These are phyloP conservation scores for Emydura subglobosa DNA, from an alignment of 2,113 vertebrate genomes.

Conservation along the genomic window DNA sequence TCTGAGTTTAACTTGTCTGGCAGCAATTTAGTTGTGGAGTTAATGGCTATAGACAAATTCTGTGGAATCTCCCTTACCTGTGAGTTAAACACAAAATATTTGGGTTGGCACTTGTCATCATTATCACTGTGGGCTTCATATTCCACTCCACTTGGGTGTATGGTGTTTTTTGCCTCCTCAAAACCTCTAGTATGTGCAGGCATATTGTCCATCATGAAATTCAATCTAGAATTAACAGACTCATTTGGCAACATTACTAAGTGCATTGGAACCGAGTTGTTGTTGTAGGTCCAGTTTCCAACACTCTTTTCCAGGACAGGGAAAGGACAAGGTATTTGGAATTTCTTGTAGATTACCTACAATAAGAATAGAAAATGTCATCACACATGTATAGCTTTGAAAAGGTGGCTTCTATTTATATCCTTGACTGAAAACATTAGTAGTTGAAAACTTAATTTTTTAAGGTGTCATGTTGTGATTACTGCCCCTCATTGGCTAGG, in stretches of 20 bases:
- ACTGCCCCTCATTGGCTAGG: too few relatives aligned
- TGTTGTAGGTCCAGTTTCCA: slow-evolving; percentile 84
- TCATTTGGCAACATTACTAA: slow-evolving; percentile 76
- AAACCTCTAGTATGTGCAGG: slow-evolving; percentile 70
- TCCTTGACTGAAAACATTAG: not conserved
- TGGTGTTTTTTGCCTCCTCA: slow-evolving; percentile 65
- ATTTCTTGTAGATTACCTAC: slow-evolving; percentile 97
- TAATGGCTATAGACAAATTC: not conserved
- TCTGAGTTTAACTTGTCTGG: slow-evolving; percentile 1
- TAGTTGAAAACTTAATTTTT: not conserved
- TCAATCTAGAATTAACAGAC: slow-evolving; percentile 72
- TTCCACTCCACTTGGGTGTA: slow-evolving; percentile 75
- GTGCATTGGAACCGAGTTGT: slow-evolving; percentile 78
- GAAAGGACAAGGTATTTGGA: slow-evolving; percentile 92
- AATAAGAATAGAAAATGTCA: not conserved
- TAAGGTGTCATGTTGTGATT: not conserved
- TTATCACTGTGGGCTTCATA: slow-evolving; percentile 79
- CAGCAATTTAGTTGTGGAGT: not conserved
- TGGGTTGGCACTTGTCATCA: slow-evolving; percentile 90
- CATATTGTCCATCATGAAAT: slow-evolving; percentile 87
- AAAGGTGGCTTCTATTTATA: not conserved
- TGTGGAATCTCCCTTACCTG: slow-evolving; percentile 81
- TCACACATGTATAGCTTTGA: not conserved
- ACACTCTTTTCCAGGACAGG: slow-evolving; percentile 79
- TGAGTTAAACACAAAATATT: slow-evolving; percentile 96